A percentile compares a stretch with the other conserved stretches of the same genome.
These are phyloP conservation scores for Otocyon megalotis DNA, from an alignment of 2,113 vertebrate genomes.

Conservation along the genomic window DNA sequence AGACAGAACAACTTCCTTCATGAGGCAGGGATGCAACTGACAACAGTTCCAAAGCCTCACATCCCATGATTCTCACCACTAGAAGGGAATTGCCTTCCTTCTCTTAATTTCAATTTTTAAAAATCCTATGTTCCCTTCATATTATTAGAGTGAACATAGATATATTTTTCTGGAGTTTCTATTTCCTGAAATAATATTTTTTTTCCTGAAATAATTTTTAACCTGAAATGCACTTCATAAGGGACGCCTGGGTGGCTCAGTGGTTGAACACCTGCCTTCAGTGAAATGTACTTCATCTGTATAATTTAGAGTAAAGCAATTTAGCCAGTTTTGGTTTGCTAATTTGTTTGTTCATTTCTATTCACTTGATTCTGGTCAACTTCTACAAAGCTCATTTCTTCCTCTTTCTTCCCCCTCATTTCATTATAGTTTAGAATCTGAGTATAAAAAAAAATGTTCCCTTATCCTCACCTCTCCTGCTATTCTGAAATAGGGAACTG, in stretches of 20 bases:
- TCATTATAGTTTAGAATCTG: neutral
- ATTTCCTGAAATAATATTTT: slow-evolving; percentile 40
- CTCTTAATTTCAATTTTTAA: slow-evolving; percentile 36
- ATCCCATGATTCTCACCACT: neutral
- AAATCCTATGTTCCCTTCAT: slow-evolving; percentile 5
- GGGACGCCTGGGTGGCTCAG: too few relatives aligned
- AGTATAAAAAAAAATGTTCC: neutral
- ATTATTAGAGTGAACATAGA: slow-evolving; percentile 44
- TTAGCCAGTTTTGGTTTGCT: slow-evolving; percentile 1
- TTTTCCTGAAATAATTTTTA: slow-evolving; percentile 42
- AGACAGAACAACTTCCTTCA: neutral
- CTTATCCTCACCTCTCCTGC: neutral
- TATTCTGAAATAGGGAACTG: neutral
- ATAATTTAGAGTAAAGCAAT: neutral
- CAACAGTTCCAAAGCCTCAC: neutral
- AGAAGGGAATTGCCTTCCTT: neutral
- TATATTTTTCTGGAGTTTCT: slow-evolving; percentile 51
- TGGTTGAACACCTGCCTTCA: too few relatives aligned
- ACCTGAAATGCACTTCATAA: slow-evolving; percentile 19
- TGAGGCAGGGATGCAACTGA: neutral
- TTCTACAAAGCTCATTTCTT: neutral
- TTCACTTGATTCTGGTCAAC: slow-evolving; percentile 44
- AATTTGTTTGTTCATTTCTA: slow-evolving; percentile 52
- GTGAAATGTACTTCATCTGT: slow-evolving; percentile 11
- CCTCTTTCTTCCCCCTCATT: neutral